phyloP scores from a whole-genome alignment of 2,888 invertebrate genomes.

The Allolobophora icterica region DNA sequence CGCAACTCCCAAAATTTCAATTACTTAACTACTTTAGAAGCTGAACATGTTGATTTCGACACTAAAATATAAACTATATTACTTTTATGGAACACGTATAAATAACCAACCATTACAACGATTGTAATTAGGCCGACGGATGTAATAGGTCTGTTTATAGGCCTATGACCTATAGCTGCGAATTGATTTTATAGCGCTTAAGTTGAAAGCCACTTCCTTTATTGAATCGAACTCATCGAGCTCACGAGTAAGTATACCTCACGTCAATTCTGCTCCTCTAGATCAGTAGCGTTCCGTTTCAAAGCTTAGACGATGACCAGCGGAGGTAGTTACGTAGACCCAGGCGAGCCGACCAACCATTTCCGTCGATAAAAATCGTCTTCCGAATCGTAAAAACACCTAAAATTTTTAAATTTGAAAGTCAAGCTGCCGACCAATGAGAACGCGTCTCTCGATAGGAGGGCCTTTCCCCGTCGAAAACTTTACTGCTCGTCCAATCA shows the following conservation, averaged over 20 bases:
- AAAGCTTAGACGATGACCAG: not conserved
- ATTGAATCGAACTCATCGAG: not conserved
- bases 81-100: not conserved
- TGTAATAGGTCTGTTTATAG: not conserved
- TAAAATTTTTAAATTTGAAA: not conserved
- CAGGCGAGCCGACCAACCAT: not conserved
- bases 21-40: too few species aligned
- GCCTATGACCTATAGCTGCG: not conserved
- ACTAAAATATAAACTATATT: too few species aligned
- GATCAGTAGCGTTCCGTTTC: not conserved
- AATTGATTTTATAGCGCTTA: not conserved
- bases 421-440: not conserved
- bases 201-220: not conserved
- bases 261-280: not conserved
- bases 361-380: not conserved
- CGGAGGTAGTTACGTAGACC: not conserved
- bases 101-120: not conserved
- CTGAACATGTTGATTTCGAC: too few species aligned
- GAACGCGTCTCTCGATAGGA: conserved; percentile 2
- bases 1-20: too few species aligned
- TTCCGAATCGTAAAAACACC: not conserved
- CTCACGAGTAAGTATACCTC: not conserved
- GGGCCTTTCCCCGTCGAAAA: not conserved
- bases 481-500: not conserved
- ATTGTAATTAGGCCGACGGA: not conserved